These are phyloP conservation scores for Latheticus oryzae DNA, from an alignment of 2,888 invertebrate species.

Conservation along the genomic window DNA sequence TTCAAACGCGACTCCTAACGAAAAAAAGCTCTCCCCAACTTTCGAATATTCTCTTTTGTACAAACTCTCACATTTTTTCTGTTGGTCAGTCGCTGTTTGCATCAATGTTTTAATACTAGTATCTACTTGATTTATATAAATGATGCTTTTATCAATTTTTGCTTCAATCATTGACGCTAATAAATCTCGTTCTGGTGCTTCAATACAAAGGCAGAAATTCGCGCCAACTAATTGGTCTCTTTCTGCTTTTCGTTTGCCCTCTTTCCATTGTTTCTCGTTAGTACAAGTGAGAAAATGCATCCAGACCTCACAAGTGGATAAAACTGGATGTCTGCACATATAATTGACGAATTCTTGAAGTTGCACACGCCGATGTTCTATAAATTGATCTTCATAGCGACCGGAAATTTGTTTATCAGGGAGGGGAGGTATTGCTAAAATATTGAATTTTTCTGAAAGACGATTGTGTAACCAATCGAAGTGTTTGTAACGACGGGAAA, in stretches of 20 bases:
- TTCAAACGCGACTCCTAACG: conserved; percentile 85
- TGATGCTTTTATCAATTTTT: conserved; percentile 85
- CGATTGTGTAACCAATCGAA: conserved; percentile 99
- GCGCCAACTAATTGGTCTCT: conserved; percentile 91
- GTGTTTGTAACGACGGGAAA: conserved; percentile 95
- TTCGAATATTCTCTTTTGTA: conserved; percentile 93
- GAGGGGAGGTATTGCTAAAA: conserved; percentile 95
- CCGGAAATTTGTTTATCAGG: conserved; percentile 99
- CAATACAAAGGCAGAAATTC: conserved; percentile 90
- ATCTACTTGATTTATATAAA: conserved; percentile 88
- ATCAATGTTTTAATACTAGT: conserved; percentile 86
- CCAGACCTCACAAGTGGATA: conserved; percentile 93
- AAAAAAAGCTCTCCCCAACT: conserved; percentile 87
- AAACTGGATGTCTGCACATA: conserved; percentile 95
- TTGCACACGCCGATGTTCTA: conserved; percentile 93
- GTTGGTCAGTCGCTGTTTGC: conserved; percentile 84
- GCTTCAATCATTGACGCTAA: conserved; percentile 81
- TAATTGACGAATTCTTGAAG: conserved; percentile 97
- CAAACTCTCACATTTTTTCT: conserved; percentile 85
- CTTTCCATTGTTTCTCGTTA: conserved; percentile 98
- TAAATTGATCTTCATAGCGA: conserved; percentile 96
- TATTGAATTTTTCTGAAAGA: conserved; percentile 91
- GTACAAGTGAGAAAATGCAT: conserved; percentile 97
- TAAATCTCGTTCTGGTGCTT: conserved; percentile 84
- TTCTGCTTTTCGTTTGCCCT: conserved; percentile 94